These are phyloP conservation scores for Entomobrya multifasciata DNA, from an alignment of 2,888 invertebrate species.

Conservation along the genomic window DNA sequence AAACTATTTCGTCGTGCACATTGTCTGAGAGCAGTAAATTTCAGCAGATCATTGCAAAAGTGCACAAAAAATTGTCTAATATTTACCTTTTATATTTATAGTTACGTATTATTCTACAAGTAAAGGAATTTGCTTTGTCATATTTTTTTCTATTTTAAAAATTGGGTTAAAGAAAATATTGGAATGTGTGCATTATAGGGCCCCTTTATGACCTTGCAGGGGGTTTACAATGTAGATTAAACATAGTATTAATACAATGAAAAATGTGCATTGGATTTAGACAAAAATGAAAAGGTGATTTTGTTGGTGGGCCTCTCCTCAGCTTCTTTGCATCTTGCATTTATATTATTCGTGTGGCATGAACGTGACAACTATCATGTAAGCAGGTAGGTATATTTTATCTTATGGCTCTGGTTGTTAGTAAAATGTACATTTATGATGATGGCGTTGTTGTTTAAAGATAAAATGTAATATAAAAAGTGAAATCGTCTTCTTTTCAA, in stretches of 20 bases:
- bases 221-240: not conserved
- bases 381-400: not conserved
- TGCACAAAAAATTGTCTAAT: too few species aligned
- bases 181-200: not conserved
- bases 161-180: not conserved
- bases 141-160: not conserved
- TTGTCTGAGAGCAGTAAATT: too few species aligned
- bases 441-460: not conserved
- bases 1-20: too few species aligned
- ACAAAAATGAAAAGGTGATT: slow-evolving; percentile 16
- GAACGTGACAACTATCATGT: slow-evolving; percentile 35
- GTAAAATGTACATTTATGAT: not conserved
- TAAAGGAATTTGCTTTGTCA: not conserved
- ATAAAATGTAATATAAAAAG: slow-evolving; percentile 27
- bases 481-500: slow-evolving; percentile 37
- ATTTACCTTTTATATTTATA: not conserved
- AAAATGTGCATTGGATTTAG: not conserved
- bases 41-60: too few species aligned
- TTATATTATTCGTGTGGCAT: not conserved
- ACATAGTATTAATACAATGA: not conserved
- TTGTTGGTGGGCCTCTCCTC: not conserved
- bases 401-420: not conserved
- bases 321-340: not conserved
- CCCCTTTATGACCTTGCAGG: slow-evolving; percentile 12
- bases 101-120: not conserved